Evolutionary conservation across 2,888 invertebrate genomes (phyloP).

Genomic region (Rotaria socialis): DNA sequence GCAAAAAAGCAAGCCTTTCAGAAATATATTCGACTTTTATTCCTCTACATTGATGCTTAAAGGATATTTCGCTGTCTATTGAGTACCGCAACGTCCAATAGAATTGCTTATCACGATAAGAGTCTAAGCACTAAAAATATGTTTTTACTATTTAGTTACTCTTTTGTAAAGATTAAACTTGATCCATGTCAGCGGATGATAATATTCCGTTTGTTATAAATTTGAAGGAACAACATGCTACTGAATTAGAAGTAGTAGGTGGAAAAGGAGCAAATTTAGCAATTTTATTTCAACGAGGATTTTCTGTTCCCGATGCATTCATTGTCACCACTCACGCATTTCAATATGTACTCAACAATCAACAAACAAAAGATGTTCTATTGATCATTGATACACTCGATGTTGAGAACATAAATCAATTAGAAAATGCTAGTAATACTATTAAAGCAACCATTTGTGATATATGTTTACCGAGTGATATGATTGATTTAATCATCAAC

Average conservation of each 20-base stretch:
- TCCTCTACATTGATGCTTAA: no score
- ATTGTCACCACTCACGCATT: neutral
- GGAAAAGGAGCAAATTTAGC: slow-evolving; percentile 34
- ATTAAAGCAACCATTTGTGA: neutral
- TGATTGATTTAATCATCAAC: neutral
- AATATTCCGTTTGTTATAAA: neutral
- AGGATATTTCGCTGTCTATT: no score
- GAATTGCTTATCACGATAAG: no score
- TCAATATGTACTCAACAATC: neutral
- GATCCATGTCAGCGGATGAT: neutral
- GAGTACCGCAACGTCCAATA: no score
- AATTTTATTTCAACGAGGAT: slow-evolving; percentile 6
- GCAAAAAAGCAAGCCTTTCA: no score
- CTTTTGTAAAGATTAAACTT: no score
- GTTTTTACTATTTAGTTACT: no score
- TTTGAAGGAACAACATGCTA: neutral
- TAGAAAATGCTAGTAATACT: neutral
- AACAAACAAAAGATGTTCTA: neutral
- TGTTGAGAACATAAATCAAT: neutral
- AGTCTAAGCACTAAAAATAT: no score
- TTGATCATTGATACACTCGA: neutral
- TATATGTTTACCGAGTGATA: slow-evolving; percentile 1
- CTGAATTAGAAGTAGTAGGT: neutral
- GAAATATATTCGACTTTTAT: no score
- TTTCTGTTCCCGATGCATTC: neutral